Evolutionary conservation across 2,888 invertebrate genomes (phyloP).

Genomic region (Philereme vetulata): DNA sequence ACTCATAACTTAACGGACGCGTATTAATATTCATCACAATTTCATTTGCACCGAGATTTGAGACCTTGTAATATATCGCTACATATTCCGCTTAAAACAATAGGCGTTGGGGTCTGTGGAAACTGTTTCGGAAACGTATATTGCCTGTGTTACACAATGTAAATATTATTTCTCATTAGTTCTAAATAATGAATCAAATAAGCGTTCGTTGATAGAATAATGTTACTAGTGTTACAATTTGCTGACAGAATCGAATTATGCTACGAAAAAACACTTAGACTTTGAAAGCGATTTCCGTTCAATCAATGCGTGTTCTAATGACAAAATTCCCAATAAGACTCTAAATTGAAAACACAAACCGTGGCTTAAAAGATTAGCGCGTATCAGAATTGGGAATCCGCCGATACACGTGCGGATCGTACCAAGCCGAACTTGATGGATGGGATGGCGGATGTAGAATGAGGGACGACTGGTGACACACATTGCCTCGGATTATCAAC

Average conservation of each 20-base stretch:
- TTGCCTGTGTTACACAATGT: conserved; percentile 16
- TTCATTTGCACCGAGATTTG: conserved; percentile 39
- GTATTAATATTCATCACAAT: conserved; percentile 58
- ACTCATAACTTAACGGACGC: conserved; percentile 45
- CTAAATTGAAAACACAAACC: conserved; percentile 30
- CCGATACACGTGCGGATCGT: conserved; percentile 21
- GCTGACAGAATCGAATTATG: neutral
- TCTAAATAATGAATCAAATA: conserved; percentile 14
- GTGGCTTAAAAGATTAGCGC: conserved; percentile 36
- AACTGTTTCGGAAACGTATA: conserved; percentile 16
- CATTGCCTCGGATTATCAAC: conserved; percentile 32
- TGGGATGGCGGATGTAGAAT: conserved; percentile 34
- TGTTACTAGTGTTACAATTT: conserved; percentile 1
- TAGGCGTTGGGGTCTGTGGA: conserved; percentile 13
- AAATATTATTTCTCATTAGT: conserved; percentile 17
- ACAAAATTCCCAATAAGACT: conserved; percentile 21
- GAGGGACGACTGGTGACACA: conserved; percentile 35
- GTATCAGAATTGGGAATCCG: conserved; percentile 31
- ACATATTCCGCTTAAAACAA: conserved; percentile 26
- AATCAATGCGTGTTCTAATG: conserved; percentile 24
- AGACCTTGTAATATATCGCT: conserved; percentile 36
- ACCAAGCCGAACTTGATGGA: conserved; percentile 31
- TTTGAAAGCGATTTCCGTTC: conserved; percentile 18
- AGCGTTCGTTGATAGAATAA: conserved; percentile 2
- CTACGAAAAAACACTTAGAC: neutral